phyloP scores from a whole-genome alignment of 2,888 invertebrate species.

The Agrotis exclamationis region DNA sequence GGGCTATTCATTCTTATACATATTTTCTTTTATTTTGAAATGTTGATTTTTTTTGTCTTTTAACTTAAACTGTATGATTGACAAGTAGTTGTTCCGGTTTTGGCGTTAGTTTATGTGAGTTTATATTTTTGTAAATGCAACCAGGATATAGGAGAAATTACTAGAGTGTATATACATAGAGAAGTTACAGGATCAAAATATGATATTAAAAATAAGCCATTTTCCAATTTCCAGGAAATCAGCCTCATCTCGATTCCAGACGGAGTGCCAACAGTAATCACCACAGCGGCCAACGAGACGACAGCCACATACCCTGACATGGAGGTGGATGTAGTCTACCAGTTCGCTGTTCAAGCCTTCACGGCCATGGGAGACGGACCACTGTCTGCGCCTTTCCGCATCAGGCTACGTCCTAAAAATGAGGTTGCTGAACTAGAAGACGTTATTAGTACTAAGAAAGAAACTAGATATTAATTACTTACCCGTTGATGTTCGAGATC shows the following conservation, averaged over 20 bases:
- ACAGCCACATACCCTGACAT: slow-evolving; percentile 5
- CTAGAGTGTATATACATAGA: too few species aligned
- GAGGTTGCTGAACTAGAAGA: neutral
- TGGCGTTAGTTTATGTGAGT: too few species aligned
- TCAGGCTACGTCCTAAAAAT: accelerated
- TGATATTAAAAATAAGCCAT: too few species aligned
- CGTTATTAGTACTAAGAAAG: neutral
- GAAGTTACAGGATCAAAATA: too few species aligned
- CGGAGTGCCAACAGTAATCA: slow-evolving; percentile 8
- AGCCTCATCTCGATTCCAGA: slow-evolving; percentile 9
- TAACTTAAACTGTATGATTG: too few species aligned
- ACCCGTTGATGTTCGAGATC: too few species aligned
- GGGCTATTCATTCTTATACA: too few species aligned
- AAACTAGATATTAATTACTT: slow-evolving; percentile 11
- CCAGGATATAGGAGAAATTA: too few species aligned
- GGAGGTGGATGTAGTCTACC: neutral
- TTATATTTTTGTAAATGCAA: too few species aligned
- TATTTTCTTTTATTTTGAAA: too few species aligned
- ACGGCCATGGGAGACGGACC: slow-evolving; percentile 32
- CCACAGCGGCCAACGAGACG: slow-evolving; percentile 9
- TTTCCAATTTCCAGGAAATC: slow-evolving; percentile 3
- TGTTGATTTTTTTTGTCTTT: too few species aligned
- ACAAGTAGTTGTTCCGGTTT: too few species aligned
- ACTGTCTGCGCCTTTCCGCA: slow-evolving; percentile 13
- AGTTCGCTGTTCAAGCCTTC: slow-evolving; percentile 37